Conservation (phyloP, 2,797 vertebrate species). For the Pyrocephalus nanus region DNA sequence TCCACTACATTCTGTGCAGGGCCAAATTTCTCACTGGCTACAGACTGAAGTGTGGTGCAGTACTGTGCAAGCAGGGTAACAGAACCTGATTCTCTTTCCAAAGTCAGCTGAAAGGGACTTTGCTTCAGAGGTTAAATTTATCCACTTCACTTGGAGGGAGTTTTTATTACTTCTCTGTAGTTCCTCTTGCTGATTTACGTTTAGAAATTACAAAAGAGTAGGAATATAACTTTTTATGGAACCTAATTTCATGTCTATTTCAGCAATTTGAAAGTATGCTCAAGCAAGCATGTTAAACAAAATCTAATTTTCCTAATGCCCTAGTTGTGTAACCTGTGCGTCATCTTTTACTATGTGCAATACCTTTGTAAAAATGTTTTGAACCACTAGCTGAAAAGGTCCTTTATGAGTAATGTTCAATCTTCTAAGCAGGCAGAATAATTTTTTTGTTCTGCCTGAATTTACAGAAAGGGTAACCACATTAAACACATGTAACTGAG, state of each 20-base stretch:
- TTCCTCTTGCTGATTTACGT: background rate
- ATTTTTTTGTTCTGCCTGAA: background rate
- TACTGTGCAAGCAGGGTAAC: background rate
- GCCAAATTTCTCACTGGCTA: background rate
- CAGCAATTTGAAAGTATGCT: background rate
- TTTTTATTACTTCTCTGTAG: background rate
- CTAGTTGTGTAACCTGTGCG: background rate
- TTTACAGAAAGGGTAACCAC: background rate
- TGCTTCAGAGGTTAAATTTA: background rate
- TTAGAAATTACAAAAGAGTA: background rate
- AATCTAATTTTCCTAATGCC: background rate
- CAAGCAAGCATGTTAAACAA: background rate
- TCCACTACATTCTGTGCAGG: background rate
- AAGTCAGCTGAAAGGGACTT: background rate
- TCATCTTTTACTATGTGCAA: background rate
- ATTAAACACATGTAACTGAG: background rate
- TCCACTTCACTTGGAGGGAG: background rate
- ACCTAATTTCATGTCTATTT: background rate
- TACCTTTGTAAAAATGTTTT: background rate
- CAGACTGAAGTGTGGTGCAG: background rate
- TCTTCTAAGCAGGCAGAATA: background rate
- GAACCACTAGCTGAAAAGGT: background rate
- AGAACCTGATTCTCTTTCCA: background rate
- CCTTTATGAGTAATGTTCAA: background rate
- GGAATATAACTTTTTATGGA: background rate